Conservation (phyloP, 2,797 vertebrate species). For the Rhadinocentrus ornatus region DNA sequence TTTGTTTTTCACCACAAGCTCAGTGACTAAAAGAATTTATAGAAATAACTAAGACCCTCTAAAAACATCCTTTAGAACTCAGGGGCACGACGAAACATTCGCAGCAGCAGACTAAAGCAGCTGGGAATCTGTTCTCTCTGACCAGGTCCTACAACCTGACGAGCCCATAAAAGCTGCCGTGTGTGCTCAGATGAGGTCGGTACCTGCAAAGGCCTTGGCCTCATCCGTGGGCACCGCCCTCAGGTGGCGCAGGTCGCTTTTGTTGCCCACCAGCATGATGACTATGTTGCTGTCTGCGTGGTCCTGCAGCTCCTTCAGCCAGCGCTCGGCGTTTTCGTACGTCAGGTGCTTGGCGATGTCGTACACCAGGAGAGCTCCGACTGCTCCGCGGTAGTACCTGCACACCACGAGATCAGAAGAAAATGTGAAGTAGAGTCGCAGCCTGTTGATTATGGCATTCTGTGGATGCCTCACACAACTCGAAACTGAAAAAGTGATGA, state of each 20-base stretch:
- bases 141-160: not conserved
- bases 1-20: too few species aligned
- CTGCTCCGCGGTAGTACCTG: conserved; percentile 89
- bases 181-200: too few species aligned
- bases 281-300: conserved; percentile 89
- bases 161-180: not conserved
- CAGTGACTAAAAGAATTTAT: too few species aligned
- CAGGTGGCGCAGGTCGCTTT: conserved; percentile 88
- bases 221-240: conserved; percentile 87
- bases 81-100: too few species aligned
- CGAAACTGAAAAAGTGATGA: not conserved
- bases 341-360: conserved; percentile 93
- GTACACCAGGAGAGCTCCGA: conserved; percentile 89
- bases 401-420: not conserved
- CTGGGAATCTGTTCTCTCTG: too few species aligned
- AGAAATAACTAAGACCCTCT: too few species aligned
- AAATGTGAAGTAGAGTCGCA: not conserved
- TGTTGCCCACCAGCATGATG: conserved; percentile 92
- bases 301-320: conserved; percentile 91
- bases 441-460: conserved; percentile 16
- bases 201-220: conserved; percentile 87
- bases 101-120: too few species aligned
- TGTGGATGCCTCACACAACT: conserved; percentile 3
- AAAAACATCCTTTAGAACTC: too few species aligned
- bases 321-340: conserved; percentile 89